Evolutionary conservation across 2,888 invertebrate species (phyloP), one percentile per base, ranked within the genome.

Genomic region (Trichopria drosophilae): DNA sequence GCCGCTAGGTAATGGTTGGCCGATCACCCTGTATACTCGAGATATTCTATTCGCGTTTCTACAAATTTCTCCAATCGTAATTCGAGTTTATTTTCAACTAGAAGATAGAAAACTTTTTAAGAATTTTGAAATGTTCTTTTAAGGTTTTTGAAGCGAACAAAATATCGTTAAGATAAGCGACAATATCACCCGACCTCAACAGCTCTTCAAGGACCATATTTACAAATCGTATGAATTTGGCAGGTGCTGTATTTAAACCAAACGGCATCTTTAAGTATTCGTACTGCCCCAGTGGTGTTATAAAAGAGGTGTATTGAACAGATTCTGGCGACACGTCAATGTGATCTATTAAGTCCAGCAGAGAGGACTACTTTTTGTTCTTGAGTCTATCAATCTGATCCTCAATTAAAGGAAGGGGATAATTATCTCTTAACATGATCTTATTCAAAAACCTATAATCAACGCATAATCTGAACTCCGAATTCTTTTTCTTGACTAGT

Each of bases 251-350:
- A 4, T 32, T 32, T 32, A 32, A 32, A 32, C 52, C 52, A 39
- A 55, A 55, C 7, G 48, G 52, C 23, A 48, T 43, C 16, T 32
- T 26, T 19, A 46, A 18, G 16, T 42, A 51, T 28, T 55, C 51
- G 23, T 23, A 56, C 20, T 47, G 32, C 7, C 32, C 5, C 10
- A 31, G 18, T 4, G 6, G 32, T 31, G 32, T 31, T n/a, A 4
- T 31, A 12, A 31, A 31, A 10, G 32, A 15, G 12, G 32, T 31
- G 32, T 31, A 31, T 18, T 31, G 15, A 7, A 31, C 18, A 16
- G 4, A 31, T 16, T 31, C 6, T 12, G 15, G 15, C 3, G 10
- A 3, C 5, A 31, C 18, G n/a, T 4, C 6, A 18, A 32, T 32
- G n/a, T 32, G 32, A 37, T 37, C 37, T 15, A 24, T 44, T 43